Percentiles rank a stretch among this genome's conserved stretches.
phyloP scores from a whole-genome alignment of 2,113 vertebrate species.

The Thermophis baileyi region DNA sequence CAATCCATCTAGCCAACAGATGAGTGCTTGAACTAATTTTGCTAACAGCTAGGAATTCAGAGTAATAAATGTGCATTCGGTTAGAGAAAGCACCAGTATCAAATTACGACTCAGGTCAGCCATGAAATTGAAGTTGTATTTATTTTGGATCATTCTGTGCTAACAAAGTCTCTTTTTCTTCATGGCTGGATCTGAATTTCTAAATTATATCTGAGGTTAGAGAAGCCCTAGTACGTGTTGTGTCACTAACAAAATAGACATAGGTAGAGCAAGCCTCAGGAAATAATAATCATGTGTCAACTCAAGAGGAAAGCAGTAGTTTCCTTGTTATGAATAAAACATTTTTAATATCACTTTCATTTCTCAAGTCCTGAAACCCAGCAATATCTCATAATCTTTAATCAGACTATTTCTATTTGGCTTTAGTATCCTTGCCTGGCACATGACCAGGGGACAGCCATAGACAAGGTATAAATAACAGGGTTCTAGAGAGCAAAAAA shows the following conservation, averaged over 20 bases:
- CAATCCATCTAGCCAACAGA: background rate
- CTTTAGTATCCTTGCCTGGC: background rate
- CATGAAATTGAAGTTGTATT: conserved; percentile 28
- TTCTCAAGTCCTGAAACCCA: background rate
- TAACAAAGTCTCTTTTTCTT: conserved; percentile 37
- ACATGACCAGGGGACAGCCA: background rate
- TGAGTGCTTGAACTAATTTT: background rate
- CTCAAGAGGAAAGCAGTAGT: conserved; percentile 24
- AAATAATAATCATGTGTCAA: conserved; percentile 41
- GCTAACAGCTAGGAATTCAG: background rate
- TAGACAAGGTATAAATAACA: background rate
- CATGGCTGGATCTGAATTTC: conserved; percentile 5
- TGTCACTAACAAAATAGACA: conserved; percentile 41
- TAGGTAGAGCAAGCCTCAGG: conserved; percentile 28
- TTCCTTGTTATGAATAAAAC: conserved; percentile 40
- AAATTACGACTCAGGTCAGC: conserved; percentile 35
- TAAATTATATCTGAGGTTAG: conserved; percentile 41
- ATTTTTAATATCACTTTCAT: conserved; percentile 41
- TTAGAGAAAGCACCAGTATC: conserved; percentile 1
- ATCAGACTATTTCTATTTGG: background rate
- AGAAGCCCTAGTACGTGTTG: conserved; percentile 17
- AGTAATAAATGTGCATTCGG: conserved; percentile 2
- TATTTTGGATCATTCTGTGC: conserved; percentile 11
- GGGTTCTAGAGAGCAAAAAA: background rate
- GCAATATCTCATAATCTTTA: background rate